Evolutionary conservation across 2,888 invertebrate genomes (phyloP).

Genomic region (Metacarcinus magister): DNA sequence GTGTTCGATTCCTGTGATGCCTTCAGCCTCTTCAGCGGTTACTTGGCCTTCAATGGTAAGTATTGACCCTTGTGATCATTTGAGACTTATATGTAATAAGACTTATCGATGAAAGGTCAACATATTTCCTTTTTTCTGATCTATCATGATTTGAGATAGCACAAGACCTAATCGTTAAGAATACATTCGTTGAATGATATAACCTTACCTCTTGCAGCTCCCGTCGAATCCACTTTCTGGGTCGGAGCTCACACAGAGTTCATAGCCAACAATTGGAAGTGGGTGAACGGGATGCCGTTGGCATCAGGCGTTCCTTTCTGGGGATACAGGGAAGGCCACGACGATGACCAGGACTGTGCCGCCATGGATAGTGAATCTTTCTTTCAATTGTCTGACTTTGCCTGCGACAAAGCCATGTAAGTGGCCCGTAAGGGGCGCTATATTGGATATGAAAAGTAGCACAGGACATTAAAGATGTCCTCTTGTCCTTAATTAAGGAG

Average conservation of each 20-base stretch:
- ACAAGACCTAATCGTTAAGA: neutral
- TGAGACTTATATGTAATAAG: neutral
- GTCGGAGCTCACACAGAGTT: constrained; percentile 67
- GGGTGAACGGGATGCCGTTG: constrained; percentile 54
- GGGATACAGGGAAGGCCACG: constrained; percentile 45
- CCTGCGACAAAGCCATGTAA: constrained; percentile 34
- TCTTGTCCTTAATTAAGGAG: neutral
- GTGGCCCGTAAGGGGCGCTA: neutral
- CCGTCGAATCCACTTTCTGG: constrained; percentile 55
- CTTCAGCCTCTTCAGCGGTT: constrained; percentile 54
- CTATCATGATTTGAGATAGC: neutral
- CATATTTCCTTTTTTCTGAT: neutral
- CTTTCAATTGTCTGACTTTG: constrained; percentile 55
- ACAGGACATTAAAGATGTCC: neutral
- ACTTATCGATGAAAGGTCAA: neutral
- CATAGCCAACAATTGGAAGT: constrained; percentile 59
- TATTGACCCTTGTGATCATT: neutral
- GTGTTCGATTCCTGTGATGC: constrained; percentile 49
- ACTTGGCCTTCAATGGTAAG: constrained; percentile 59
- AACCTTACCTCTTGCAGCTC: neutral
- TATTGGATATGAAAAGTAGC: neutral
- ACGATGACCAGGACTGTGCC: constrained; percentile 60
- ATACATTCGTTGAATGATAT: neutral
- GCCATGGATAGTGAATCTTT: constrained; percentile 58
- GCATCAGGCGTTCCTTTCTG: constrained; percentile 59